These are phyloP conservation scores for Clarias platycephalus DNA, from an alignment of 2,797 vertebrate genomes.

Conservation along the genomic window DNA sequence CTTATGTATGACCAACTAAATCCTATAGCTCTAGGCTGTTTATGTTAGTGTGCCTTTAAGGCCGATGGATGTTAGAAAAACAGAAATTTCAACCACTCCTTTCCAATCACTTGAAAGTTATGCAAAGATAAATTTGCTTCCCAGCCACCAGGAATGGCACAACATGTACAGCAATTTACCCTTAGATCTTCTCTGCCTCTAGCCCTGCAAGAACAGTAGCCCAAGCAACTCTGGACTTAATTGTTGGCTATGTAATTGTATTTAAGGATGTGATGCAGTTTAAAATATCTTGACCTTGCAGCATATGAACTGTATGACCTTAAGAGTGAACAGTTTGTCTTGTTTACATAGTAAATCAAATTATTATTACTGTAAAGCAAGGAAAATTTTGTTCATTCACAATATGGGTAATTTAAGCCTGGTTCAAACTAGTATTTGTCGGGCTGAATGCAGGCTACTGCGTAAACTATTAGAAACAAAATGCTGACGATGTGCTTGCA, in stretches of 20 bases:
- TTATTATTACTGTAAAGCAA: slow-evolving; percentile 14
- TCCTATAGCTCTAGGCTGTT: background rate
- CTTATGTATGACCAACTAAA: background rate
- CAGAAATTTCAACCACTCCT: slow-evolving; percentile 7
- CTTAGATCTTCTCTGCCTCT: background rate
- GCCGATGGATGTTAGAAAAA: background rate
- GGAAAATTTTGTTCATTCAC: slow-evolving; percentile 11
- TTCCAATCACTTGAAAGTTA: slow-evolving; percentile 41
- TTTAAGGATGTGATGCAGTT: background rate
- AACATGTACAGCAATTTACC: background rate
- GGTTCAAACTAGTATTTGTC: background rate
- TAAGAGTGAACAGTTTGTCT: background rate
- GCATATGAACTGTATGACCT: background rate
- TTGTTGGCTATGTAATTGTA: background rate
- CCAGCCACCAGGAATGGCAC: slow-evolving; percentile 6
- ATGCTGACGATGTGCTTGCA: background rate
- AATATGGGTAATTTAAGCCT: background rate
- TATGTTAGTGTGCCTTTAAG: background rate
- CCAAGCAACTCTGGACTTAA: background rate
- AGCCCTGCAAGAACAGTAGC: background rate
- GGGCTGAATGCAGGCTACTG: background rate
- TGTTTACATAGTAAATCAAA: slow-evolving; percentile 7
- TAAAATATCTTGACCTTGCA: background rate
- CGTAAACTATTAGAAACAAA: background rate
- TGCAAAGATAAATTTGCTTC: slow-evolving; percentile 68